Percentiles rank a stretch among this genome's conserved stretches.
These are phyloP conservation scores for Macaria notata DNA, from an alignment of 2,888 invertebrate species.

Conservation along the genomic window DNA sequence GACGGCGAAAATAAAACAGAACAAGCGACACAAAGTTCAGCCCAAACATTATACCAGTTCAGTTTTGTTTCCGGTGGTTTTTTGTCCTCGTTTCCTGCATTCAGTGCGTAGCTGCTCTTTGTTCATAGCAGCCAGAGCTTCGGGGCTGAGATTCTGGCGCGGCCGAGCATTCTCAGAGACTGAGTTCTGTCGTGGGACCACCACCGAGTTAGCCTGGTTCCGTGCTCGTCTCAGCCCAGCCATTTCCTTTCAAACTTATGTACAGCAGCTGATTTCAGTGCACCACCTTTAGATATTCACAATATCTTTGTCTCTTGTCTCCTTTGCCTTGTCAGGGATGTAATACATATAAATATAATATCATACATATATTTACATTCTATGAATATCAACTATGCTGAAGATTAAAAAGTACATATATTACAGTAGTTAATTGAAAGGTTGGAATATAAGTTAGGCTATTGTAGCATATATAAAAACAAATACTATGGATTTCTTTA, in stretches of 20 bases:
- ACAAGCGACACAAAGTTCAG: conserved; percentile 68
- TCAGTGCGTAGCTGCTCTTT: conserved; percentile 87
- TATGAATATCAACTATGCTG: conserved; percentile 16
- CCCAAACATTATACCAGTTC: conserved; percentile 84
- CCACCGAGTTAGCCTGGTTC: conserved; percentile 67
- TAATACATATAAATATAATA: conserved; percentile 45
- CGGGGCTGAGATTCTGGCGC: conserved; percentile 70
- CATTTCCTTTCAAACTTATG: conserved; percentile 49
- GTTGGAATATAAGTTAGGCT: too few relatives aligned
- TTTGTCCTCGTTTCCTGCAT: conserved; percentile 86
- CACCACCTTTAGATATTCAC: conserved; percentile 12
- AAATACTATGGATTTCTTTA: too few relatives aligned
- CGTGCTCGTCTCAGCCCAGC: conserved; percentile 71
- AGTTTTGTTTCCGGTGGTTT: conserved; percentile 86
- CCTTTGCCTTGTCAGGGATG: conserved; percentile 40
- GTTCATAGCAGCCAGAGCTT: conserved; percentile 82
- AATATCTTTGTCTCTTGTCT: conserved; percentile 32
- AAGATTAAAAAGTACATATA: neutral
- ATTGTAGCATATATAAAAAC: too few relatives aligned
- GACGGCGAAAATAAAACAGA: conserved; percentile 50
- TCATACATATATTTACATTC: conserved; percentile 31
- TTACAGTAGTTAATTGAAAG: too few relatives aligned
- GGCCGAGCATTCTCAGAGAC: conserved; percentile 69
- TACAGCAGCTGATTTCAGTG: conserved; percentile 26
- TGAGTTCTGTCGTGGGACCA: conserved; percentile 69